Percentiles rank a stretch among this genome's conserved stretches.
Conservation (phyloP, 1,140 invertebrate species). For the Drosophila erecta region DNA sequence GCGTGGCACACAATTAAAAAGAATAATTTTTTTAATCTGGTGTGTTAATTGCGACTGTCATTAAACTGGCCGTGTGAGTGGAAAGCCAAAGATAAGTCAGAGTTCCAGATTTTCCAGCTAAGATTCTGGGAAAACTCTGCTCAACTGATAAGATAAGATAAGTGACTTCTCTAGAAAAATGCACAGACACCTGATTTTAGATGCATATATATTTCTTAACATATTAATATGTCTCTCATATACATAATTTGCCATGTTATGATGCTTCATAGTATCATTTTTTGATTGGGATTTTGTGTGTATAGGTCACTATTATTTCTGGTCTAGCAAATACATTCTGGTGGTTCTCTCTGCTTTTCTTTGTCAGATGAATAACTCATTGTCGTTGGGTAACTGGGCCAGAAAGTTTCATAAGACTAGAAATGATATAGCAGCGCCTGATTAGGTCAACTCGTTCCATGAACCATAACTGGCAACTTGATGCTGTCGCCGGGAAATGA, state of each 20-base stretch:
- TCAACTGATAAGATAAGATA: too few species aligned
- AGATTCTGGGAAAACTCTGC: slow-evolving; percentile 10
- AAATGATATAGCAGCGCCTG: slow-evolving; percentile 20
- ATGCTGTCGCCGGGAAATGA: slow-evolving; percentile 43
- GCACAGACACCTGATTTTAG: too few species aligned
- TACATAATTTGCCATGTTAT: too few species aligned
- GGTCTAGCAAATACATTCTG: background rate
- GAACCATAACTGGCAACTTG: slow-evolving; percentile 54
- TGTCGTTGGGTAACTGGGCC: slow-evolving; percentile 42
- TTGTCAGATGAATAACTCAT: background rate
- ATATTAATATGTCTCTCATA: background rate
- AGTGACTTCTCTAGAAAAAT: background rate
- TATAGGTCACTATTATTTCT: background rate
- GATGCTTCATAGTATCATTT: too few species aligned
- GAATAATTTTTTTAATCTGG: slow-evolving; percentile 20
- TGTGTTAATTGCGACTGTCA: slow-evolving; percentile 11
- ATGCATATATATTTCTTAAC: too few species aligned
- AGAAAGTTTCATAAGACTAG: slow-evolving; percentile 45
- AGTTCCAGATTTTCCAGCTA: slow-evolving; percentile 1
- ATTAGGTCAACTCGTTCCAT: slow-evolving; percentile 47
- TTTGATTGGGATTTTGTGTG: background rate
- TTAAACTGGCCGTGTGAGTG: slow-evolving; percentile 8
- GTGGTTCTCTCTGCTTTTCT: background rate
- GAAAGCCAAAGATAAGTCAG: slow-evolving; percentile 17
- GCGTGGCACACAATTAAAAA: slow-evolving; percentile 29